Evolutionary conservation across 2,113 vertebrate species (phyloP).

Genomic region (Paracanthobrama guichenoti): DNA sequence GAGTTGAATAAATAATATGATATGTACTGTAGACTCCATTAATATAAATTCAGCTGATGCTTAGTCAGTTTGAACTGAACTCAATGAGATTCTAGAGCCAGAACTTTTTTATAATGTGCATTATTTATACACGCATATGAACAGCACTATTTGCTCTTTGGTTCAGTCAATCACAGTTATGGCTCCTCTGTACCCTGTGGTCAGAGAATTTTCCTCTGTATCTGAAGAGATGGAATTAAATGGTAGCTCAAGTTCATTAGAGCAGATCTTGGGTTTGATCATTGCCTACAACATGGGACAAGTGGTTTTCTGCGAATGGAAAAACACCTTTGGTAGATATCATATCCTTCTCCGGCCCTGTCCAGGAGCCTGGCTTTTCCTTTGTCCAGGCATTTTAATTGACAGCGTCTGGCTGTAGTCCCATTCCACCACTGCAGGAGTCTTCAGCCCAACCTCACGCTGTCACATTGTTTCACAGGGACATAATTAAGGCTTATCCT

Average conservation of each 20-base stretch:
- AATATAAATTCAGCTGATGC: conserved; percentile 20
- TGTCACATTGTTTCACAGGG: conserved; percentile 25
- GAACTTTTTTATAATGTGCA: neutral
- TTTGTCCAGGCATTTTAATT: conserved; percentile 37
- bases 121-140: neutral
- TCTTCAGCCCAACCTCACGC: conserved; percentile 3
- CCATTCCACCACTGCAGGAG: conserved; percentile 23
- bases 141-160: neutral
- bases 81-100: neutral
- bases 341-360: neutral
- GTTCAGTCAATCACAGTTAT: neutral
- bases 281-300: neutral
- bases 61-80: neutral
- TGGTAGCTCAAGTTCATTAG: neutral
- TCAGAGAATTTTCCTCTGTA: conserved; percentile 7
- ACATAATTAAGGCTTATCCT: conserved; percentile 28
- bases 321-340: conserved; percentile 27
- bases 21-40: neutral
- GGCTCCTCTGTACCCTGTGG: neutral
- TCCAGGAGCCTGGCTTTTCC: conserved; percentile 5
- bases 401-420: conserved; percentile 35
- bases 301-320: conserved; percentile 2
- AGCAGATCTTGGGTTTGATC: conserved; percentile 29
- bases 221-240: conserved; percentile 12
- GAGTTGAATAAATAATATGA: neutral